Evolutionary conservation across 2,888 invertebrate genomes (phyloP).

Genomic region (Acanthoscelides obtectus): DNA sequence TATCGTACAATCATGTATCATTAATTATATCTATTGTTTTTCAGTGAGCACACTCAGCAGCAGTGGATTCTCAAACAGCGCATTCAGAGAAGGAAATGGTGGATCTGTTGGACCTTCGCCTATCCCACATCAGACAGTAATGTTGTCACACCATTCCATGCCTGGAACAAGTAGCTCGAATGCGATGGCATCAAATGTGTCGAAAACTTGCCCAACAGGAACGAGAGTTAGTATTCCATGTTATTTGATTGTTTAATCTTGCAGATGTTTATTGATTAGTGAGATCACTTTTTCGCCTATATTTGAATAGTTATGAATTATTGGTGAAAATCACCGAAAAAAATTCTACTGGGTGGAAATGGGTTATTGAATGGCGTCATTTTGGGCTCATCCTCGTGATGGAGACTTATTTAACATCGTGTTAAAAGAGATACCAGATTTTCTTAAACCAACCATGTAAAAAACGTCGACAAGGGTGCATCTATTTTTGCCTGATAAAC

Average conservation of each 20-base stretch:
- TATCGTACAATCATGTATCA: no score
- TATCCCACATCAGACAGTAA: neutral
- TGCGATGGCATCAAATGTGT: slow-evolving; percentile 10
- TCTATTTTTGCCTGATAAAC: no score
- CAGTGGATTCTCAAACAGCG: neutral
- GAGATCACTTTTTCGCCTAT: no score
- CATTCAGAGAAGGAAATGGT: neutral
- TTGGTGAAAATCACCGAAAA: no score
- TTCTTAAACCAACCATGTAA: no score
- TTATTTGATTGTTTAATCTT: neutral
- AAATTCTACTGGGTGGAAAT: no score
- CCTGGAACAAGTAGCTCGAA: neutral
- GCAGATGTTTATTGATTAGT: neutral
- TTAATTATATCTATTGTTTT: neutral
- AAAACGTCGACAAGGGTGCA: no score
- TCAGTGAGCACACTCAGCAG: neutral
- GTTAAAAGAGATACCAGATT: no score
- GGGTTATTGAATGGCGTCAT: no score
- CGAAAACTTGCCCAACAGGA: slow-evolving; percentile 29
- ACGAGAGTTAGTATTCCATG: slow-evolving; percentile 16
- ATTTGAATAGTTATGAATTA: no score
- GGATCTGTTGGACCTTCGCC: neutral
- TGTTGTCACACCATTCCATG: neutral
- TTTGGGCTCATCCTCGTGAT: no score
- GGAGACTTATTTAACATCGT: no score